Base-by-base conservation (phyloP, 2,888 invertebrate species). In the Mythimna impura region DNA sequence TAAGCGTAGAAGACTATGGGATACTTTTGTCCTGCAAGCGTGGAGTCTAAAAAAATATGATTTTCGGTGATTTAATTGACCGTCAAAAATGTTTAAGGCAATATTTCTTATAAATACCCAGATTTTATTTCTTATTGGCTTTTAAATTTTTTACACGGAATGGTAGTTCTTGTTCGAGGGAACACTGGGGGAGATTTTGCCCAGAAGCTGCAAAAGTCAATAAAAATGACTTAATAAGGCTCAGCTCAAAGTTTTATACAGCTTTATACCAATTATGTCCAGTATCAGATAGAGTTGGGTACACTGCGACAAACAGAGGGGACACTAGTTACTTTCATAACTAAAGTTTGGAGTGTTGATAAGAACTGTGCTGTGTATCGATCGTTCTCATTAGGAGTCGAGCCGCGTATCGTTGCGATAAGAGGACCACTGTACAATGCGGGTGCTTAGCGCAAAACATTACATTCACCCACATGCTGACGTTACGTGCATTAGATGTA, bases 271-370 rank as follows among this genome's bases (percentile, higher is more conserved):
- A 78, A 83, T 81, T 76, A 71, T 8, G 61, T 58, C 34, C 65
- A 69, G 71, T 82, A 83, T 85, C 85, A 65, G 78, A 71, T 66
- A 68, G 10, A 60, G 58, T 60, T 43, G 63, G 43, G 34, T 54
- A 54, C 14, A 71, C 76, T 60, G 68, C 75, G 78, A 74, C 78
- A 84, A 86, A 87, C 68, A 84, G 81, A 86, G 81, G 87, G 87
- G 88, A 89, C 87, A 88, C 83, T 76, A 75, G 79, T 71, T 82
- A 85, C 88, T 89, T 88, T 93, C 93, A 93, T 93, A 93, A 93
- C 91, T 89, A 88, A 94, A 94, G 92, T 94, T 95, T 94, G 89
- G 89, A 95, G 94, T 95, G 94, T 90, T 91, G 95, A 96, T 96
- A 96, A 95, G 89, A 87, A 75, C 85, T 79, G 85, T 77, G 85